Evolutionary conservation across 2,113 vertebrate species (phyloP), one percentile per base, ranked within the genome.

Genomic region (Donacobius atricapilla): DNA sequence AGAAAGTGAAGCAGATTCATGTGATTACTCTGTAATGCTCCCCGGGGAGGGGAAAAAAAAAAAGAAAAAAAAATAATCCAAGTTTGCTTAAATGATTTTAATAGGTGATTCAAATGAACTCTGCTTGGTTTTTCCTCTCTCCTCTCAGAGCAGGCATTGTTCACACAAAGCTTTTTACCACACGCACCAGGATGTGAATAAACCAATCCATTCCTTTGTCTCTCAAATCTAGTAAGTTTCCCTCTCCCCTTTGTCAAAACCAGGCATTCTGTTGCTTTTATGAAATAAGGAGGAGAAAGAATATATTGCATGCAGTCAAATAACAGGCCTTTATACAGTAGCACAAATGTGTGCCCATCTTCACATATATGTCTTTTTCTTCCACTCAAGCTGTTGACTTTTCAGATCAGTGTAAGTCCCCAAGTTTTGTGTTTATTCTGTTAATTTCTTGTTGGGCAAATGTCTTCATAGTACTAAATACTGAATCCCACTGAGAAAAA

Each of bases 181-280:
- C 64, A 63, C 86, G 48, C 93, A 84, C 75, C 75, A 85, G 94
- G 93, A 66, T 90, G 70, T 84, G 83, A 95, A 90, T 86, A 92
- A 97, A 89, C 88, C 93, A 89, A 60, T 95, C 86, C 83, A 37
- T 89, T 81, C 72, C 76, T 92, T 96, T 95, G 89, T 95, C 83
- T 97, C 80, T 94, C 60, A 83, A 68, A 83, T 96, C 56, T 75
- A 89, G 2, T 77, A 90, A 83, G 83, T 94, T 95, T 89, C 79
- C 85, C 71, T 96, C 54, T 92, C 56, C 82, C 56, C 60, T 94
- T 90, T 96, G 88, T 90, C 39, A 94, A 80, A 95, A 45, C 54
- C 33, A 63, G 48, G 51, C 48, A 5, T 93, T 96, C 79, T 93
- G 68, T 90, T 92, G 37, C 76, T 88, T 83, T 92, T 81, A 81